Conservation (phyloP, 2,797 vertebrate species). For the Garrulus glandarius region DNA sequence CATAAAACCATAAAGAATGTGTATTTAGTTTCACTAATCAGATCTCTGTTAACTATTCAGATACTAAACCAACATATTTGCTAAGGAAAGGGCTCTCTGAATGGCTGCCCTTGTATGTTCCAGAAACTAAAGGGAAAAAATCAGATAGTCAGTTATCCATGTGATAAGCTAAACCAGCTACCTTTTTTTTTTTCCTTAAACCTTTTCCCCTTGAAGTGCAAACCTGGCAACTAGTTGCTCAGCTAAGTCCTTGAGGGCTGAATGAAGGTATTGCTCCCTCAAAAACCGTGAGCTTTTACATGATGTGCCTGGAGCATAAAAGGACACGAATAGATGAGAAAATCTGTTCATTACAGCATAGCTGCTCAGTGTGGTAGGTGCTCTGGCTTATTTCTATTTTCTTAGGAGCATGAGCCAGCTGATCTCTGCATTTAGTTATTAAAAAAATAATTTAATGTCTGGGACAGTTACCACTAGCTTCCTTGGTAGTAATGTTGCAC, state of each 20-base stretch:
- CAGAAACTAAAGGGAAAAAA: not conserved
- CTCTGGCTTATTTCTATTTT: not conserved
- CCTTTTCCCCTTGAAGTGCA: not conserved
- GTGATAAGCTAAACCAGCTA: not conserved
- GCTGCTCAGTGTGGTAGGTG: not conserved
- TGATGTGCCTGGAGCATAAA: not conserved
- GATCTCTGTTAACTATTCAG: not conserved
- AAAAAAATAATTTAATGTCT: not conserved
- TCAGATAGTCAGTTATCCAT: not conserved
- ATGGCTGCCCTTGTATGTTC: not conserved
- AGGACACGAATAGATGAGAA: not conserved
- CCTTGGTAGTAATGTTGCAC: not conserved
- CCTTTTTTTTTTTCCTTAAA: not conserved
- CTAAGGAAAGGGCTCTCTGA: not conserved
- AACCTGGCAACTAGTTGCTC: not conserved
- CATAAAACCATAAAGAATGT: not conserved
- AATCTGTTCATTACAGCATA: not conserved
- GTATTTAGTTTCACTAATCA: not conserved
- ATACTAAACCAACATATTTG: not conserved
- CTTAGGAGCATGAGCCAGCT: not conserved
- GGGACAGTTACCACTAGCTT: not conserved
- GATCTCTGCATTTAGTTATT: not conserved
- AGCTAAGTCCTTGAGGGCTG: not conserved
- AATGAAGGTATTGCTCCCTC: not conserved
- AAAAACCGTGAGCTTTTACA: not conserved